Evolutionary conservation across 2,797 vertebrate species (phyloP).

Genomic region (Eupleurogrammus muticus): DNA sequence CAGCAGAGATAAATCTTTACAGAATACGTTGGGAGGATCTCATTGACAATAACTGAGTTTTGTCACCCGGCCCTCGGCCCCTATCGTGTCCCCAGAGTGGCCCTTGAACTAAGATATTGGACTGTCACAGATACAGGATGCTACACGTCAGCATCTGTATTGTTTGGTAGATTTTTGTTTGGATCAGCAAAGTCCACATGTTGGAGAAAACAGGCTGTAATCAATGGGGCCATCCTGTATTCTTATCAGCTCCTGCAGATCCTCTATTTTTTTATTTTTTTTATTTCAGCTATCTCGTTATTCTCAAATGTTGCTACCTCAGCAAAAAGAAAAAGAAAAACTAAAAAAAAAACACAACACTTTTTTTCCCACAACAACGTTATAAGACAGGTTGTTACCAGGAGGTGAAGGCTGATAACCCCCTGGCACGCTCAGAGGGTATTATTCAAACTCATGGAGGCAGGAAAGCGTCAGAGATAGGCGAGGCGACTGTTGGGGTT

Average conservation of each 20-base stretch:
- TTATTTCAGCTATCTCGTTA: conserved; percentile 68
- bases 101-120: conserved; percentile 53
- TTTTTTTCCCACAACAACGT: conserved; percentile 68
- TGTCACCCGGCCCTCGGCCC: conserved; percentile 33
- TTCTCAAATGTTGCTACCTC: conserved; percentile 67
- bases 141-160: conserved; percentile 43
- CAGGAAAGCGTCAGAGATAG: conserved; percentile 60
- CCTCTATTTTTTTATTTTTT: conserved; percentile 56
- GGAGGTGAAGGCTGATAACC: conserved; percentile 81
- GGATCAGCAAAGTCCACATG: conserved; percentile 72
- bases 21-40: not conserved
- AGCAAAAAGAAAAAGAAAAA: conserved; percentile 29
- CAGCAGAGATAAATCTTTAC: conserved; percentile 14
- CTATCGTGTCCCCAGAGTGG: conserved; percentile 42
- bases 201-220: conserved; percentile 66
- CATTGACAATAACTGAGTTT: conserved; percentile 22
- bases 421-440: conserved; percentile 67
- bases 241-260: conserved; percentile 81
- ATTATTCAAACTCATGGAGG: conserved; percentile 76
- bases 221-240: conserved; percentile 74
- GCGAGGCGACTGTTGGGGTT: conserved; percentile 46
- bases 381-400: conserved; percentile 72
- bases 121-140: conserved; percentile 43
- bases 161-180: conserved; percentile 49
- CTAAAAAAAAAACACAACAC: conserved; percentile 3